Conservation (phyloP, 2,797 vertebrate genomes). For the Lutjanus argentimaculatus region DNA sequence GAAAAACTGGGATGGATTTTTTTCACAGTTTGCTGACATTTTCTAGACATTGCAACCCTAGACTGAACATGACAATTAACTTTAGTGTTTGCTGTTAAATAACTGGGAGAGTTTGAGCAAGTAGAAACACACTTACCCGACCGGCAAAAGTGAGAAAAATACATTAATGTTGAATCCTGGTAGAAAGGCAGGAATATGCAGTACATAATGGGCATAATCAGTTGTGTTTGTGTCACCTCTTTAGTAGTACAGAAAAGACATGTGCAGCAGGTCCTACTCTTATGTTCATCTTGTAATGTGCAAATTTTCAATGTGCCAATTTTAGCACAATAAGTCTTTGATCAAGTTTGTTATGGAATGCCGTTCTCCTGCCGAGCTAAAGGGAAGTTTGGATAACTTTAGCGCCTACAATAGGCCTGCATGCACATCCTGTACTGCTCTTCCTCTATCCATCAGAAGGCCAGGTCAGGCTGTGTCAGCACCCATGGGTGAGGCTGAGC, state of each 20-base stretch:
- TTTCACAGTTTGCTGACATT: too few relatives aligned
- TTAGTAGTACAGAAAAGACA: neutral
- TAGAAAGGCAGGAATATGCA: too few relatives aligned
- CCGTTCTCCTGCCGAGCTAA: slow-evolving; percentile 16
- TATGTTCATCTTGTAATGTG: neutral
- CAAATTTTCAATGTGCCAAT: neutral
- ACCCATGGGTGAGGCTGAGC: slow-evolving; percentile 50
- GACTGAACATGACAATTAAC: neutral
- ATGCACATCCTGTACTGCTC: slow-evolving; percentile 62
- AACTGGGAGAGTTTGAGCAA: too few relatives aligned
- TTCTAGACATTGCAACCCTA: neutral
- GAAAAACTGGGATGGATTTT: too few relatives aligned
- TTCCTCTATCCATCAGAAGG: slow-evolving; percentile 51
- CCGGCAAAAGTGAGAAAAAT: too few relatives aligned
- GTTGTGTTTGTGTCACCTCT: neutral
- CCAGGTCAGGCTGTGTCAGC: slow-evolving; percentile 74
- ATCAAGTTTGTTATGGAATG: slow-evolving; percentile 52
- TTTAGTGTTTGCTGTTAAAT: too few relatives aligned
- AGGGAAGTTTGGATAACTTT: slow-evolving; percentile 69
- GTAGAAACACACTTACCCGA: too few relatives aligned
- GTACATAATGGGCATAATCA: neutral
- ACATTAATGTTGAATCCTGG: too few relatives aligned
- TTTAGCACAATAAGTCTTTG: slow-evolving; percentile 51
- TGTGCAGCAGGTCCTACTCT: too few relatives aligned
- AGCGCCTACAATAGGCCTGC: slow-evolving; percentile 57